These are phyloP conservation scores for Synodontis membranacea DNA, from an alignment of 2,113 vertebrate genomes.

Conservation along the genomic window DNA sequence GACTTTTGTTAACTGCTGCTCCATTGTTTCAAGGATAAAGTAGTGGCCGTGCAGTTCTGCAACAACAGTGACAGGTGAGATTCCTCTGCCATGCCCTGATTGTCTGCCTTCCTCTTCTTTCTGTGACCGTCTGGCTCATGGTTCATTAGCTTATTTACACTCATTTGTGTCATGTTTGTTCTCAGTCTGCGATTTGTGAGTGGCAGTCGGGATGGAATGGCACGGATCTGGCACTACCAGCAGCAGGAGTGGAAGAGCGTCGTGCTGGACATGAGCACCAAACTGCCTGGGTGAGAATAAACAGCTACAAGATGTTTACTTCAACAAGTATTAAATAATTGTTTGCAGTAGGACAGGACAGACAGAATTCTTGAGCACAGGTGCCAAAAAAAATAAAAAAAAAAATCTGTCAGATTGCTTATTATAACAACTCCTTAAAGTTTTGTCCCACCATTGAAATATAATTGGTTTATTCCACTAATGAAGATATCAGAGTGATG, in stretches of 20 bases:
- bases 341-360: background rate
- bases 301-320: background rate
- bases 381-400: too few relatives aligned
- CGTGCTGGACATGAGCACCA: conserved; percentile 87
- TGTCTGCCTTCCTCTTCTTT: background rate
- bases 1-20: background rate
- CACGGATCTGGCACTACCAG: conserved; percentile 92
- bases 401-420: too few relatives aligned
- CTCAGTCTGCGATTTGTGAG: conserved; percentile 92
- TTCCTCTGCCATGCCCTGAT: background rate
- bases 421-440: too few relatives aligned
- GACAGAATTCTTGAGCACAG: too few relatives aligned
- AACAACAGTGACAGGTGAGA: conserved; percentile 92
- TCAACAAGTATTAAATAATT: background rate
- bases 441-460: too few relatives aligned
- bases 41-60: conserved; percentile 95
- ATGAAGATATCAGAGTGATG: background rate
- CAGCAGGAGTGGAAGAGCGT: conserved; percentile 94
- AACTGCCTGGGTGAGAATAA: conserved; percentile 84
- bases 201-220: conserved; percentile 94
- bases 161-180: background rate
- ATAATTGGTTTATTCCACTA: background rate
- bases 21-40: conserved; percentile 84
- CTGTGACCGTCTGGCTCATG: background rate
- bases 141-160: background rate